These are phyloP conservation scores for Liparis tanakae DNA, from an alignment of 2,797 vertebrate species.

Conservation along the genomic window DNA sequence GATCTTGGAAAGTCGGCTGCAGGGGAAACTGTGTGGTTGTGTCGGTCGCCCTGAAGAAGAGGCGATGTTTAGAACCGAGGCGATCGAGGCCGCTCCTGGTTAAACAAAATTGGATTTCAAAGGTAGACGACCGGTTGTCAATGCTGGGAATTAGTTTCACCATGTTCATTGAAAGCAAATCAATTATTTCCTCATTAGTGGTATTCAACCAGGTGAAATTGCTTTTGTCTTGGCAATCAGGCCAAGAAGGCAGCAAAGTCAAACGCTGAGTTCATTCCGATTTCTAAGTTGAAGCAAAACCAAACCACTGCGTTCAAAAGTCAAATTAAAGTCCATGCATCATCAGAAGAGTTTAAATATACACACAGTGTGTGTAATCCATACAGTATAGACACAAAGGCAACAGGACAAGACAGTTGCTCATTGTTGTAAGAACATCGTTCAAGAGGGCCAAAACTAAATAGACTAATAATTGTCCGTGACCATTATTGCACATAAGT, in stretches of 20 bases:
- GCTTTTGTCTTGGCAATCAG: neutral
- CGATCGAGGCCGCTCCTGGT: neutral
- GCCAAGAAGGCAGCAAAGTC: neutral
- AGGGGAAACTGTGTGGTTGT: slow-evolving; percentile 23
- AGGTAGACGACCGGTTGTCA: neutral
- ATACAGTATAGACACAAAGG: neutral
- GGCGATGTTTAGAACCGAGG: neutral
- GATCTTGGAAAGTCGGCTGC: slow-evolving; percentile 38
- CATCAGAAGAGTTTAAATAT: neutral
- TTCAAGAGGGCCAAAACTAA: neutral
- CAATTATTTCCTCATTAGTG: neutral
- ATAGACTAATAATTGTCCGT: neutral
- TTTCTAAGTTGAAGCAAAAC: neutral
- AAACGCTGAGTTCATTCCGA: neutral
- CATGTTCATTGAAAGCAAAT: neutral
- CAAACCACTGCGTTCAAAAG: neutral
- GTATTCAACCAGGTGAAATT: neutral
- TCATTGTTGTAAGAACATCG: neutral
- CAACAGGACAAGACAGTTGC: neutral
- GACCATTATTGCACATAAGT: neutral
- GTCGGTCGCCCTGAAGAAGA: neutral
- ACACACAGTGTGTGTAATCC: neutral
- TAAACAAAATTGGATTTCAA: neutral
- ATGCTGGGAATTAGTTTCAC: neutral
- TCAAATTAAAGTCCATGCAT: neutral